Evolutionary conservation across 30 jellyfish, hydroid and myxozoan species (phyloP).

Genomic region (Catostylus mosaicus): DNA sequence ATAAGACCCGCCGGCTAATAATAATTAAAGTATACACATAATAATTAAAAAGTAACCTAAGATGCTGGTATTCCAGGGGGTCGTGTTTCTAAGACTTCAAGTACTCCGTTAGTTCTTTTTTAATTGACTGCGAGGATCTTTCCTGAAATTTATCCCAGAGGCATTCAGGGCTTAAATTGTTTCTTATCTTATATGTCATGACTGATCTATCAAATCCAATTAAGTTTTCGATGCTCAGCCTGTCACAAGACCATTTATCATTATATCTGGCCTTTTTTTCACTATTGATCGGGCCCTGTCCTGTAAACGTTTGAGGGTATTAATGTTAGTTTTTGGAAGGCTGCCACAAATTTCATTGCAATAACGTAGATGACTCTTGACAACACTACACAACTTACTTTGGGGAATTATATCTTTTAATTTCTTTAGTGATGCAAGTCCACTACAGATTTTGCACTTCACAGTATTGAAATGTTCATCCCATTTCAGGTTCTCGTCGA

Average conservation of each 20-base stretch:
- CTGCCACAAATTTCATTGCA: constrained; percentile 35
- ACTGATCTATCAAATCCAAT: not conserved
- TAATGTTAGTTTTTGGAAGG: not conserved
- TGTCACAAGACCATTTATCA: constrained; percentile 12
- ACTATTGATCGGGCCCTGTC: constrained; percentile 20
- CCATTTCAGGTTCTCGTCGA: constrained; percentile 39
- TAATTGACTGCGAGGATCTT: constrained; percentile 1
- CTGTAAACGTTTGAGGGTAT: constrained; percentile 23
- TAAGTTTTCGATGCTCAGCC: constrained; percentile 10
- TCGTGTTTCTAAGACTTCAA: not conserved
- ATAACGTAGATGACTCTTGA: constrained; percentile 39
- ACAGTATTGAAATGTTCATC: constrained; percentile 26
- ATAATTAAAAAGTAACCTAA: not conserved
- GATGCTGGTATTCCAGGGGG: constrained; percentile 13
- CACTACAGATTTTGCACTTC: constrained; percentile 26
- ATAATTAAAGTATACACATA: no score
- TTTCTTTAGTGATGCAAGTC: constrained; percentile 23
- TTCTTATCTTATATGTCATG: no score
- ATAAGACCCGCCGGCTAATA: no score
- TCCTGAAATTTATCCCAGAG: constrained; percentile 1
- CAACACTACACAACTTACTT: constrained; percentile 22
- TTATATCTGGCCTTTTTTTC: constrained; percentile 5
- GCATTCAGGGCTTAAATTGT: not conserved
- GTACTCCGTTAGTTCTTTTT: not conserved
- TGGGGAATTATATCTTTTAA: constrained; percentile 24